Percentiles rank a stretch among this genome's conserved stretches.
Conservation (phyloP, 2,113 vertebrate species). For the Ellobius talpinus region DNA sequence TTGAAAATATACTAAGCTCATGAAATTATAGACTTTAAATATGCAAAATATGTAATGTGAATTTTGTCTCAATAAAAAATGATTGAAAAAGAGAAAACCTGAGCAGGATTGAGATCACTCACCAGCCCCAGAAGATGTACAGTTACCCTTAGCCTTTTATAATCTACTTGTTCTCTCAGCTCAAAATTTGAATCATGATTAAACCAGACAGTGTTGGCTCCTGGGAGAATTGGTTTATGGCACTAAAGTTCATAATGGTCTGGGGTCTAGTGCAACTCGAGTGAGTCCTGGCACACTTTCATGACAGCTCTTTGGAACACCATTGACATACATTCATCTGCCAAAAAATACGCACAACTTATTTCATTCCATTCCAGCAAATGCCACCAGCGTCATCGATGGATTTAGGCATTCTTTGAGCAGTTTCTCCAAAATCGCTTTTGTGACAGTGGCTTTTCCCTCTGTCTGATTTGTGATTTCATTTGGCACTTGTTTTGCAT, state of each 20-base stretch:
- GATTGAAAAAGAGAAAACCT: background rate
- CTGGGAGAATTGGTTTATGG: background rate
- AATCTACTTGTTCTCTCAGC: background rate
- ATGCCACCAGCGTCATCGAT: background rate
- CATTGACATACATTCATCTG: background rate
- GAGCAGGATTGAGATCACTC: background rate
- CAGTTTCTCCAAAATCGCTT: background rate
- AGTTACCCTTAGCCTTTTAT: constrained; percentile 17
- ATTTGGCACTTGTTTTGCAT: constrained; percentile 36
- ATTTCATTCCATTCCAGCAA: background rate
- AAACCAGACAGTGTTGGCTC: background rate
- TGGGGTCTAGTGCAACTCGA: background rate
- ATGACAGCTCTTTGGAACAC: background rate
- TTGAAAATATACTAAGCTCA: background rate
- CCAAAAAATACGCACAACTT: background rate
- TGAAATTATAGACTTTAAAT: background rate
- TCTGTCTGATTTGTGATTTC: constrained; percentile 3
- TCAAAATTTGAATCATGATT: background rate
- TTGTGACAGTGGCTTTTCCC: background rate
- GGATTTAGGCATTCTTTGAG: background rate
- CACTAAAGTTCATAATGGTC: background rate
- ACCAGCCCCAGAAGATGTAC: background rate
- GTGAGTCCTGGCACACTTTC: background rate
- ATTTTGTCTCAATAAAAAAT: background rate
- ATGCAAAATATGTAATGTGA: background rate